Percentiles rank a stretch among this genome's conserved stretches.
phyloP scores from a whole-genome alignment of 2,113 vertebrate genomes.

The Ailurus styani region DNA sequence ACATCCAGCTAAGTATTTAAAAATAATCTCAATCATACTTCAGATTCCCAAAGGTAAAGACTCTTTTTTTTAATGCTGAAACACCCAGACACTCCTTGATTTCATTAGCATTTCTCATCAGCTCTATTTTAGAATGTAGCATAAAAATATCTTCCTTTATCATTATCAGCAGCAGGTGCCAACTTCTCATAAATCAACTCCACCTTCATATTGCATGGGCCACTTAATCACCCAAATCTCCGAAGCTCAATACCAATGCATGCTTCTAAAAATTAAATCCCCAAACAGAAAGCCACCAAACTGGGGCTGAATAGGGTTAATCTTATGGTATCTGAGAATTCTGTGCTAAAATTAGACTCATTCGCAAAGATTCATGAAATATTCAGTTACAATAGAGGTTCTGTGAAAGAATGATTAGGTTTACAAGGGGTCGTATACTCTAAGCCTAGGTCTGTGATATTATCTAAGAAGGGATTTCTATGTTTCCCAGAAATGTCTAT shows the following conservation, averaged over 20 bases:
- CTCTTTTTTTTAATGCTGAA: neutral
- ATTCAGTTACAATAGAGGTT: neutral
- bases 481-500: neutral
- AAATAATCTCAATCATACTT: slow-evolving; percentile 61
- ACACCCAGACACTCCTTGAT: slow-evolving; percentile 64
- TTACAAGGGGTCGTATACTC: neutral
- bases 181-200: slow-evolving; percentile 47
- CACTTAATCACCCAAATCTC: slow-evolving; percentile 39
- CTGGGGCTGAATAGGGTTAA: neutral
- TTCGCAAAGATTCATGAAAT: slow-evolving; percentile 21
- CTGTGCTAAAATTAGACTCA: neutral
- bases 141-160: slow-evolving; percentile 61
- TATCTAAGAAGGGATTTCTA: neutral
- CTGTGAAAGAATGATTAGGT: neutral
- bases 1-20: slow-evolving; percentile 44
- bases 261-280: slow-evolving; percentile 27
- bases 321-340: neutral
- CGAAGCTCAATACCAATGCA: neutral
- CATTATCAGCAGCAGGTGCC: neutral
- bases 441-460: neutral
- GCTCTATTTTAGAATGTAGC: slow-evolving; percentile 58
- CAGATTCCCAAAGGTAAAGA: slow-evolving; percentile 49
- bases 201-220: neutral
- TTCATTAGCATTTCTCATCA: slow-evolving; percentile 73
- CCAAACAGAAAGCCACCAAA: slow-evolving; percentile 31